phyloP scores from a whole-genome alignment of 2,797 vertebrate species.

The Aldrovandia affinis region DNA sequence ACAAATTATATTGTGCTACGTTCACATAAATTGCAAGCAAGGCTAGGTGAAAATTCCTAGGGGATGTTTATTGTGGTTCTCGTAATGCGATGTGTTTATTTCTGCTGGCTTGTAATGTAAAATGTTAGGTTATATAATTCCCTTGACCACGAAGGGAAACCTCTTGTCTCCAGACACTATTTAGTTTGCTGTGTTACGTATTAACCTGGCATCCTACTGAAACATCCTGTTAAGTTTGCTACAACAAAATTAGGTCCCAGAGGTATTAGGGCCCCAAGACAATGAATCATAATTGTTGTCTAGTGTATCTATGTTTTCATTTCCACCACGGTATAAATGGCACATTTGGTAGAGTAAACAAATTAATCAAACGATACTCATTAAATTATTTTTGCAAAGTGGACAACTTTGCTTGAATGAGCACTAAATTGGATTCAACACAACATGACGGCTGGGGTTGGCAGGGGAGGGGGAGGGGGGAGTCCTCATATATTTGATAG shows the following conservation, averaged over 20 bases:
- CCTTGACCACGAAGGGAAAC: no score
- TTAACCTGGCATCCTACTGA: not conserved
- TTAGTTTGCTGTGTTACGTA: not conserved
- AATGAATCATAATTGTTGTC: not conserved
- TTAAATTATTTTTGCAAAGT: constrained; percentile 30
- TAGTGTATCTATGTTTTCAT: not conserved
- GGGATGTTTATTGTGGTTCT: not conserved
- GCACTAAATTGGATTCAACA: constrained; percentile 34
- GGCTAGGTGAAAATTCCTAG: not conserved
- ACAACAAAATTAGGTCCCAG: not conserved
- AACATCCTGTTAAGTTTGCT: constrained; percentile 8
- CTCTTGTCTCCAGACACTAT: not conserved
- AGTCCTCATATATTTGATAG: constrained; percentile 16
- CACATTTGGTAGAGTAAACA: not conserved
- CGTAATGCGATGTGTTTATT: not conserved
- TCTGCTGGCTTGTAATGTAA: not conserved
- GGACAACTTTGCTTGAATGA: not conserved
- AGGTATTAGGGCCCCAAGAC: not conserved
- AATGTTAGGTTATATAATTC: not conserved
- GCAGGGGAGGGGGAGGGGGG: not conserved
- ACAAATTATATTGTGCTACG: not conserved
- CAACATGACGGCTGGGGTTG: constrained; percentile 14
- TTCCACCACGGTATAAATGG: not conserved
- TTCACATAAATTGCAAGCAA: not conserved
- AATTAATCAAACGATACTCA: constrained; percentile 26